Evolutionary conservation across 1,140 invertebrate species (phyloP).

Genomic region (Cryptotermes secundus): DNA sequence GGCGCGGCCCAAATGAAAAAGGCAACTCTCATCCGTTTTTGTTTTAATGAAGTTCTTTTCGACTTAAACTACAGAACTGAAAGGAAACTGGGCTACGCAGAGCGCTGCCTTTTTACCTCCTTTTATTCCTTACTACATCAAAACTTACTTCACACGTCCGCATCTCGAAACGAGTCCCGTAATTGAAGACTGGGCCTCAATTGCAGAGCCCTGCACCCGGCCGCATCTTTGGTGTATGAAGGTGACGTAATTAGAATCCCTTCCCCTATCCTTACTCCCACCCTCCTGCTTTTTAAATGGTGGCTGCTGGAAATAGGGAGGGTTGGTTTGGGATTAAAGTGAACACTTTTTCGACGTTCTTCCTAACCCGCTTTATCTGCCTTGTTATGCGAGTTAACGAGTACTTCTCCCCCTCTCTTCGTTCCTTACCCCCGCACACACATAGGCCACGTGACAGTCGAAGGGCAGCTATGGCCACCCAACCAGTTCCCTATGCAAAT

Average conservation of each 20-base stretch:
- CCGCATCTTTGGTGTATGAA: background rate
- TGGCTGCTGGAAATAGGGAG: background rate
- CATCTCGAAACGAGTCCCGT: background rate
- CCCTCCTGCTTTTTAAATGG: background rate
- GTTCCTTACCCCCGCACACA: background rate
- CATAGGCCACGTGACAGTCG: background rate
- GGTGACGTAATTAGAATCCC: slow-evolving; percentile 5
- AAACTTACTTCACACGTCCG: background rate
- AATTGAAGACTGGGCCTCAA: background rate
- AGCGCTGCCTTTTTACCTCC: background rate
- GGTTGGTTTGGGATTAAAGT: background rate
- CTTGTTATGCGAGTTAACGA: slow-evolving; percentile 18
- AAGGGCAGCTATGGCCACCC: background rate
- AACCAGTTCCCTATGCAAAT: background rate
- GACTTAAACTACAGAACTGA: background rate
- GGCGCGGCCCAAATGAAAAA: too few species aligned
- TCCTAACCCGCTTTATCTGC: background rate
- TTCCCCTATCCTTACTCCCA: background rate
- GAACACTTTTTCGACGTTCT: slow-evolving; percentile 6
- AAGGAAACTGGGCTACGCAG: background rate
- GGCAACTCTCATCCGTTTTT: too few species aligned
- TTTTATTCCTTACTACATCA: background rate
- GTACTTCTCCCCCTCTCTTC: background rate
- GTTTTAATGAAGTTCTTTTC: background rate
- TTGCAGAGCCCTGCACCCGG: background rate